Base-by-base conservation (phyloP, 2,888 invertebrate species). In the Steinernema hermaphroditum region DNA sequence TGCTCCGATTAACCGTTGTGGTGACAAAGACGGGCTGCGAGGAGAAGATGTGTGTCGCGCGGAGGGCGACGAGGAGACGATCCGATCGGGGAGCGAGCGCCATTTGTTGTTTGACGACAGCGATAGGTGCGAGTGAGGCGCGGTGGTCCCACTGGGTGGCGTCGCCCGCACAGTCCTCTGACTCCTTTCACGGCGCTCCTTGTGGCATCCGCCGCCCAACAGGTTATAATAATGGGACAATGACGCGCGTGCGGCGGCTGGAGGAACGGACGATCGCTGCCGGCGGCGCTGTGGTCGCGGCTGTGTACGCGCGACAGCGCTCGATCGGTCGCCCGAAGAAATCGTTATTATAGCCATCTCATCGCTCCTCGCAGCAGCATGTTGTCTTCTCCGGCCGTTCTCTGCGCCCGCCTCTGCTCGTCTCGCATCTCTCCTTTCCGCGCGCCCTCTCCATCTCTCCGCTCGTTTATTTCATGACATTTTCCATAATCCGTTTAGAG, bases 301-400 rank as follows among this genome's bases (percentile, higher is more conserved):
- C 54, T 24, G 54, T 4, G 54, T 24, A 24, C 24, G 22, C 54
- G 54, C 54, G 27, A 16, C 22, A 27, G 27, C 54, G 54, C 54
- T 14, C 54, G 54, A 54, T 54, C 54, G 54, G 24, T 14, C 54
- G 6, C 54, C 54, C 54, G 54, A 27, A 54, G 54, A 54, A 54
- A 54, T 54, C 54, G 54, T 54, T 54, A 54, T 54, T 54, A 54
- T 54, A 54, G 54, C 54, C 54, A 54, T 54, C 54, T 54, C 54
- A 27, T 46, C 46, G 46, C 46, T 46, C 46, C 46, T 27, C 22
- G 54, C 54, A 54, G 54, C 54, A 54, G 54, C 54, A 54, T 54
- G 54, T 54, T 54, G 54, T 54, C 54, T 54, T 54, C 54, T 22
- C 27, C 27, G 22, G 24, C 27, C 54, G 4, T 27, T 24, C 27